phyloP scores from a whole-genome alignment of 1,140 invertebrate genomes.

The Drosophila lacteicornis region DNA sequence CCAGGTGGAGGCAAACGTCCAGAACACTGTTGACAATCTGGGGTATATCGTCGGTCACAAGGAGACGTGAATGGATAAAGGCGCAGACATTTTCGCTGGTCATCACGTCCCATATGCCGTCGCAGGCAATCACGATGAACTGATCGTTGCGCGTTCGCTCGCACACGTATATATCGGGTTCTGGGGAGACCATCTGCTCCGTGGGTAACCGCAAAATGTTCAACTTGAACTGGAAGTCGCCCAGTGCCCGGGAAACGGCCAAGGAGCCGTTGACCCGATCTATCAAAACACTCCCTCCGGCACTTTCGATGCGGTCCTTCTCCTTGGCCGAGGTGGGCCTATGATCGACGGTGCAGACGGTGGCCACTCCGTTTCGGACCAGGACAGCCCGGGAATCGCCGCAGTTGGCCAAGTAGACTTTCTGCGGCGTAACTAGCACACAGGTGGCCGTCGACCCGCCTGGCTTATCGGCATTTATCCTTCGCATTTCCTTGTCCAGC shows the following conservation, averaged over 20 bases:
- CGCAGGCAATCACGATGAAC: slow-evolving; percentile 29
- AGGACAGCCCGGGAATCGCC: slow-evolving; percentile 29
- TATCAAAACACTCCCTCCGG: slow-evolving; percentile 25
- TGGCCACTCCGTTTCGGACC: neutral
- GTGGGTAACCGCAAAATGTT: too few relatives aligned
- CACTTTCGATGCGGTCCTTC: slow-evolving; percentile 6
- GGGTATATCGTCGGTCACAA: slow-evolving; percentile 4
- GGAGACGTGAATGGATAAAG: slow-evolving; percentile 15
- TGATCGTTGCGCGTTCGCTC: slow-evolving; percentile 9
- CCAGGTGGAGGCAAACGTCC: slow-evolving; percentile 28
- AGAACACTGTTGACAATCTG: slow-evolving; percentile 27
- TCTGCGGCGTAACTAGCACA: slow-evolving; percentile 11
- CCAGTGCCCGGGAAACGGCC: slow-evolving; percentile 30
- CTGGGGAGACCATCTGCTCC: slow-evolving; percentile 24
- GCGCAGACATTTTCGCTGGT: slow-evolving; percentile 7
- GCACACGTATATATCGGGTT: slow-evolving; percentile 21
- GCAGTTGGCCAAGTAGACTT: slow-evolving; percentile 29
- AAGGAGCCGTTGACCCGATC: slow-evolving; percentile 25
- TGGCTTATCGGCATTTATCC: neutral
- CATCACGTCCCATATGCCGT: slow-evolving; percentile 43
- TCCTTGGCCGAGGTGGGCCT: slow-evolving; percentile 13
- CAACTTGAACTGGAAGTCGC: slow-evolving; percentile 22
- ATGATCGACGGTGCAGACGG: slow-evolving; percentile 7
- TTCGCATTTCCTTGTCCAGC: slow-evolving; percentile 20
- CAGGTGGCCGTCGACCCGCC: slow-evolving; percentile 25